Percentiles rank a stretch among this genome's conserved stretches.
Conservation (phyloP, 1,140 invertebrate species). For the Chlorops oryzae region DNA sequence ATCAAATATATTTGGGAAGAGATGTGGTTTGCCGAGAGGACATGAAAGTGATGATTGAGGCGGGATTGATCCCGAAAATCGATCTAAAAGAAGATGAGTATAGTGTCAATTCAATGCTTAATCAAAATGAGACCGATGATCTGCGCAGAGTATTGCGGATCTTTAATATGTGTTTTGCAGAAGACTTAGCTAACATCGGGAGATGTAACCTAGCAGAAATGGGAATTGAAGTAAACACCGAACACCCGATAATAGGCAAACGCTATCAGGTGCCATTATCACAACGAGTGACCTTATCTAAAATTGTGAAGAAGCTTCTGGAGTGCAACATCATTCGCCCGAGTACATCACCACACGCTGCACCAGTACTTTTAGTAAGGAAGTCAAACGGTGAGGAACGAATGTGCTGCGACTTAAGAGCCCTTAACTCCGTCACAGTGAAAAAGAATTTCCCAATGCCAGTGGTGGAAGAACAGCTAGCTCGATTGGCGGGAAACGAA, state of each 20-base stretch:
- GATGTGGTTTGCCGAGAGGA: too few relatives aligned
- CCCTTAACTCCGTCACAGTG: constrained; percentile 34
- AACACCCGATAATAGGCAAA: constrained; percentile 15
- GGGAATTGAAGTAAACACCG: constrained; percentile 8
- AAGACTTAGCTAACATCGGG: background rate
- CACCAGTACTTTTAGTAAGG: constrained; percentile 48
- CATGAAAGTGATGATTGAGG: too few relatives aligned
- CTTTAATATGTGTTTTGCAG: constrained; percentile 4
- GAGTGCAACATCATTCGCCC: constrained; percentile 43
- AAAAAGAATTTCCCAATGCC: constrained; percentile 50
- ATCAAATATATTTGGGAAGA: too few relatives aligned
- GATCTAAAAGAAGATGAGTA: too few relatives aligned
- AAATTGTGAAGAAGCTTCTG: constrained; percentile 29
- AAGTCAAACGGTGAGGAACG: constrained; percentile 46
- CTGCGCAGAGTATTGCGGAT: too few relatives aligned
- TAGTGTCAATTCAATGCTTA: too few relatives aligned
- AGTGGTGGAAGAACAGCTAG: constrained; percentile 48
- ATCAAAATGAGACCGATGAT: too few relatives aligned
- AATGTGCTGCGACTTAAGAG: constrained; percentile 27
- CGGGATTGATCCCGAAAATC: too few relatives aligned
- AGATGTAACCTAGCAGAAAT: constrained; percentile 3
- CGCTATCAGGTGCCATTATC: constrained; percentile 13
- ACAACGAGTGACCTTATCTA: constrained; percentile 12
- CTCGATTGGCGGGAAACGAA: constrained; percentile 32
- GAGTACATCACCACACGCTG: constrained; percentile 46